Evolutionary conservation across 2,797 vertebrate species (phyloP).

Genomic region (Propithecus perrieri): DNA sequence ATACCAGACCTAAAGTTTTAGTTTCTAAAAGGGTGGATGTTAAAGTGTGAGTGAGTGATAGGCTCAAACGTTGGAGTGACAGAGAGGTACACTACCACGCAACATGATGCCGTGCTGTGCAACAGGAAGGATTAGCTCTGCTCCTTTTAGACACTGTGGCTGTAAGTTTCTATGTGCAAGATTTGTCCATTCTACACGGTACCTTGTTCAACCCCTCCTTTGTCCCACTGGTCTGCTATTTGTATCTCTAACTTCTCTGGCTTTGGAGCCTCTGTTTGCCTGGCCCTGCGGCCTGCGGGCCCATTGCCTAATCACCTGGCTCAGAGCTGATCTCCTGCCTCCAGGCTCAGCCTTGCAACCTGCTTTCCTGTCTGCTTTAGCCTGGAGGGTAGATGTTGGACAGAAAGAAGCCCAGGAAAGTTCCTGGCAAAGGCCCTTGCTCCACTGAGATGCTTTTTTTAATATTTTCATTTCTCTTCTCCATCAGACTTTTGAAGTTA

Average conservation of each 20-base stretch:
- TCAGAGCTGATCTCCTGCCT: neutral
- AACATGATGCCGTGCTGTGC: fast-evolving
- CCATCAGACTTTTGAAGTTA: constrained; percentile 40
- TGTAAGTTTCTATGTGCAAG: neutral
- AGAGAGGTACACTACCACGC: no score
- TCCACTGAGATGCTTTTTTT: neutral
- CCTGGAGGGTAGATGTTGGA: neutral
- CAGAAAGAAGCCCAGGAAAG: neutral
- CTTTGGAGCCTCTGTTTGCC: neutral
- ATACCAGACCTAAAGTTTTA: neutral
- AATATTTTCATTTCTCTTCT: neutral
- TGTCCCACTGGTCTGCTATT: neutral
- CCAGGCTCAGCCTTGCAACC: neutral
- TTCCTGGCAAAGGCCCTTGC: neutral
- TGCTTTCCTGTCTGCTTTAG: neutral
- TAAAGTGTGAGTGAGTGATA: neutral
- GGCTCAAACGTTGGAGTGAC: neutral
- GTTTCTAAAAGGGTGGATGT: neutral
- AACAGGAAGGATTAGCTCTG: neutral
- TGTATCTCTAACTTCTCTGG: neutral
- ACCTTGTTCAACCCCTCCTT: neutral
- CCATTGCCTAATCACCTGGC: neutral
- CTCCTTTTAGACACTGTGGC: neutral
- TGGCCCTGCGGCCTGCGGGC: neutral
- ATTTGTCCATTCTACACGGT: neutral